phyloP scores from a whole-genome alignment of 2,113 vertebrate genomes.

The Perca schrenkii region DNA sequence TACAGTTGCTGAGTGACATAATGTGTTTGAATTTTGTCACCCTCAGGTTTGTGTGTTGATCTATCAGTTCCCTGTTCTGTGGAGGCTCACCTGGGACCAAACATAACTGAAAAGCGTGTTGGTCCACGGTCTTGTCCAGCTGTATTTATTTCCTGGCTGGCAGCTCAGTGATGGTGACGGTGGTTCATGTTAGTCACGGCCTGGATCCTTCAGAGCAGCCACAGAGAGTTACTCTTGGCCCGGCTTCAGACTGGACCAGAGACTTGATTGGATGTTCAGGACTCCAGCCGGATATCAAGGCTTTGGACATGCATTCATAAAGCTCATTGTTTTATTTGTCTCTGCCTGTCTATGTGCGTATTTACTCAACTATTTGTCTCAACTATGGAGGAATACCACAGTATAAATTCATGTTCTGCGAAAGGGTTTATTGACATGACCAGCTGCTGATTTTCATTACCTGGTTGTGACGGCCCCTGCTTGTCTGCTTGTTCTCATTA shows the following conservation, averaged over 20 bases:
- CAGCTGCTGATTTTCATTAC: neutral
- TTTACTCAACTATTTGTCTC: slow-evolving; percentile 10
- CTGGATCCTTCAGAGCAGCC: slow-evolving; percentile 55
- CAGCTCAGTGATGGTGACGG: slow-evolving; percentile 54
- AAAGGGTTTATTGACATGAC: slow-evolving; percentile 3
- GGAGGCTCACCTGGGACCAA: slow-evolving; percentile 54
- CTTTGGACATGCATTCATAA: slow-evolving; percentile 64
- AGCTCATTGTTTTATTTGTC: slow-evolving; percentile 34
- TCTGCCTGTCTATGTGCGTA: slow-evolving; percentile 28
- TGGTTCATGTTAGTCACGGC: slow-evolving; percentile 78
- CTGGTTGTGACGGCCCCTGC: neutral
- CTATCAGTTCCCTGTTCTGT: neutral
- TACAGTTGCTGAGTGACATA: slow-evolving; percentile 11
- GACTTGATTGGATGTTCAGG: slow-evolving; percentile 44
- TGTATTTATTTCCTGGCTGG: slow-evolving; percentile 70
- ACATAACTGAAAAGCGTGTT: slow-evolving; percentile 37
- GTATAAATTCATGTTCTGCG: neutral
- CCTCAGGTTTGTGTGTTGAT: slow-evolving; percentile 20
- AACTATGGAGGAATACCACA: neutral
- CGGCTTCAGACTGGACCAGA: slow-evolving; percentile 37
- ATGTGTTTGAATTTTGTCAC: slow-evolving; percentile 2
- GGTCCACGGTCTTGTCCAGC: slow-evolving; percentile 51
- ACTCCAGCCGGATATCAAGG: slow-evolving; percentile 57
- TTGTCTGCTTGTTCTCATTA: too few relatives aligned
- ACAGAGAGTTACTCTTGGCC: slow-evolving; percentile 62